Percentiles rank a stretch among this genome's conserved stretches.
phyloP scores from a whole-genome alignment of 2,797 vertebrate genomes.

The Discoglossus pictus region DNA sequence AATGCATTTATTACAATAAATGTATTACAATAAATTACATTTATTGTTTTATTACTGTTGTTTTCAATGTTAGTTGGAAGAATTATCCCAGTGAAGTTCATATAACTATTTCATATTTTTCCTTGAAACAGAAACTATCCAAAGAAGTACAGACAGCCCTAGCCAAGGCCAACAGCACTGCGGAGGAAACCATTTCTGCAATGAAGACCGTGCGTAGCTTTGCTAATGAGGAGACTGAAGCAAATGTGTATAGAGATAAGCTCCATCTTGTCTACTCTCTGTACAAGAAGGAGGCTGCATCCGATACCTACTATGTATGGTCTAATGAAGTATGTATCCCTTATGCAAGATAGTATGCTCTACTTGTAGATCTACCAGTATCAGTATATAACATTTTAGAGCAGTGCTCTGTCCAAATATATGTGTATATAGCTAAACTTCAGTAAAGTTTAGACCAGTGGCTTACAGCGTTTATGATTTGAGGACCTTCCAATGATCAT shows the following conservation, averaged over 20 bases:
- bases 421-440: too few relatives aligned
- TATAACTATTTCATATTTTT: constrained; percentile 1
- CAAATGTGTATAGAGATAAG: constrained; percentile 75
- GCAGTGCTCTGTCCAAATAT: too few relatives aligned
- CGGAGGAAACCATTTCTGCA: constrained; percentile 90
- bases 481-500: too few relatives aligned
- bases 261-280: constrained; percentile 84
- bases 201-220: constrained; percentile 95
- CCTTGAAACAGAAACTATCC: constrained; percentile 81
- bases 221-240: constrained; percentile 84
- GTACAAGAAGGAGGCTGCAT: constrained; percentile 86
- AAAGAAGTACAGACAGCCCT: constrained; percentile 89
- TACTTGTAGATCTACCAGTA: too few relatives aligned
- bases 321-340: constrained; percentile 82
- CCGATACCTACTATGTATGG: constrained; percentile 90
- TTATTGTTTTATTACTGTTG: too few relatives aligned
- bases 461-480: too few relatives aligned
- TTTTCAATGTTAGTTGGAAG: neutral
- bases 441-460: too few relatives aligned
- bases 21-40: too few relatives aligned
- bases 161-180: constrained; percentile 89
- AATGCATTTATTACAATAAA: too few relatives aligned
- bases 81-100: too few relatives aligned
- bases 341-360: fast-evolving
- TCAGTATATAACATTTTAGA: too few relatives aligned